Base-by-base conservation (phyloP, 1,140 invertebrate species). In the Sarcophaga peregrina region DNA sequence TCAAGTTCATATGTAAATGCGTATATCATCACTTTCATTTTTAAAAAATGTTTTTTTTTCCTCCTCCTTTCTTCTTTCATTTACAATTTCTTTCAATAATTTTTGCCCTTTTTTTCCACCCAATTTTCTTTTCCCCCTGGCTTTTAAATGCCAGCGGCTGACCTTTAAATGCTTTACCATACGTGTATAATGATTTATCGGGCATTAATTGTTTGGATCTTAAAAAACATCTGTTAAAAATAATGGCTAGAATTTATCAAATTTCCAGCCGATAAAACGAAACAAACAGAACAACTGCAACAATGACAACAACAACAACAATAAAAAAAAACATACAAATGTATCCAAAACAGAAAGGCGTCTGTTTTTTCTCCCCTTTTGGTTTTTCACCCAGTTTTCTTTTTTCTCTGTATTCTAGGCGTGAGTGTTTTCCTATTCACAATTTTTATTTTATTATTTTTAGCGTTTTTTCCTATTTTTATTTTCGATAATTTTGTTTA, bases 21-120 rank as follows among this genome's bases (percentile, higher is more conserved):
- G n/a, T n/a, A 68, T 68, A 20, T 68, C 62, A 68, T 20, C 62
- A 68, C 62, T 68, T 68, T 68, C 62, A 68, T 68, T 68, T 68
- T 25, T n/a, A 68, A 10, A 25, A 58, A n/a, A 58, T 13, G n/a
- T 58, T 37, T 37, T 37, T 37, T n/a, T n/a, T 58, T 58, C 52
- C 52, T 58, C 7, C 54, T n/a, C 4, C 54, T 13, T 58, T 68
- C n/a, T n/a, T 20, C 62, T 9, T 8, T 58, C 25, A 15, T 58
- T 58, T 58, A 13, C 54, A 20, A 20, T 20, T 68, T 68, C 6
- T 20, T 20, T 8, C 1, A 25, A 68, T 20, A 68, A 68, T 20
- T 68, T 68, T 68, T 68, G 20, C 0, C 17, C 62, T n/a, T 25
- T 20, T 68, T 37, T 37, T 37, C 25, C 25, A 37, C 25, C 25